Percentiles rank a stretch among this genome's conserved stretches.
phyloP scores from a whole-genome alignment of 2,888 invertebrate genomes.

The Polymixis lichenea region DNA sequence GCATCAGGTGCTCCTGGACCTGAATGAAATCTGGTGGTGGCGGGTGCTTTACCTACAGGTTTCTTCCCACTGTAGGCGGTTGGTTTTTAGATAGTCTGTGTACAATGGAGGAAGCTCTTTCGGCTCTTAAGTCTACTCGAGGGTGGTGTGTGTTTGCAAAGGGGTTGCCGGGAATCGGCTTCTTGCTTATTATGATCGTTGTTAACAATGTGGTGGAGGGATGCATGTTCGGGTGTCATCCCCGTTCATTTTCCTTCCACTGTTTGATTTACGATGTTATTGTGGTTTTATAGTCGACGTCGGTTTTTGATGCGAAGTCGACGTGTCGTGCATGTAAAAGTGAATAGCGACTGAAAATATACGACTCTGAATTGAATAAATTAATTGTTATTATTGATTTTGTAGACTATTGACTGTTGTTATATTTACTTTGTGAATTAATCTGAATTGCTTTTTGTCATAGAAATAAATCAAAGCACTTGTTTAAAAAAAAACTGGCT shows the following conservation, averaged over 20 bases:
- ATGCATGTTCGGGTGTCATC: constrained; percentile 48
- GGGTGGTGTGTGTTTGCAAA: background rate
- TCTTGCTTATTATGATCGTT: constrained; percentile 41
- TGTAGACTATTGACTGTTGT: background rate
- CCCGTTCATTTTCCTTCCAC: constrained; percentile 31
- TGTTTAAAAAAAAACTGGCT: too few relatives aligned
- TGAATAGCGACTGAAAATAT: constrained; percentile 1
- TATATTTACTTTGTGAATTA: background rate
- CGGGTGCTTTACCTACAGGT: background rate
- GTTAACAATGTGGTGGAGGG: constrained; percentile 37
- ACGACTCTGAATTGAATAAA: constrained; percentile 13
- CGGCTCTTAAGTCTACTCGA: background rate
- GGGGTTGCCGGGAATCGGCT: background rate
- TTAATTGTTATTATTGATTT: constrained; percentile 8
- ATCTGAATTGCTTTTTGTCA: background rate
- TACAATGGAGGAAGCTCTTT: background rate
- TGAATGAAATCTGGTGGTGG: background rate
- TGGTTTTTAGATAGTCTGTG: background rate
- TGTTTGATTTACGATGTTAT: constrained; percentile 55
- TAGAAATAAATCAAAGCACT: background rate
- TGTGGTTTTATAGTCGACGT: constrained; percentile 35
- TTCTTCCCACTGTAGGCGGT: background rate
- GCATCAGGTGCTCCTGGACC: background rate
- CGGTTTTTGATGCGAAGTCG: constrained; percentile 14
- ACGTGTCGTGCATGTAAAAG: constrained; percentile 24